phyloP scores from a whole-genome alignment of 2,888 invertebrate genomes.

The Xestia ashworthii region DNA sequence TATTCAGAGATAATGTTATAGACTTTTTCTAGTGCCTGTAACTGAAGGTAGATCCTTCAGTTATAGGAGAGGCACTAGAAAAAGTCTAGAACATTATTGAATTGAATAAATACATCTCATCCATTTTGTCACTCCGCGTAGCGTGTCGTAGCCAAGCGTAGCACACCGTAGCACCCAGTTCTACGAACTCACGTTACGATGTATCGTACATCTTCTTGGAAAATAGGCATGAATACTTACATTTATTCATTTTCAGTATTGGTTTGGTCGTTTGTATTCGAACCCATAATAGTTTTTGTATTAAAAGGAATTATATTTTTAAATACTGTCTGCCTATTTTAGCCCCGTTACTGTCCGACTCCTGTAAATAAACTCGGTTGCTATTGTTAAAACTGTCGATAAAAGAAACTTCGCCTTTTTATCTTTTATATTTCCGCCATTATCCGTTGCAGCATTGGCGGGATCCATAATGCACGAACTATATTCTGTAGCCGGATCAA shows the following conservation, averaged over 20 bases:
- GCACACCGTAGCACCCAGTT: slow-evolving; percentile 15
- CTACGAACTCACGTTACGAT: slow-evolving; percentile 17
- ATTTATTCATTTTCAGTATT: neutral
- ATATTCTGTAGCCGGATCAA: slow-evolving; percentile 28
- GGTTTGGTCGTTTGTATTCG: neutral
- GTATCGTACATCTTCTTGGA: neutral
- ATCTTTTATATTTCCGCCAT: slow-evolving; percentile 7
- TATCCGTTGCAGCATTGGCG: slow-evolving; percentile 2
- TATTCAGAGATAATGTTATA: neutral
- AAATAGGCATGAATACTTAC: neutral
- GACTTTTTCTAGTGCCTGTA: too few species aligned
- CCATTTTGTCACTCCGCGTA: neutral
- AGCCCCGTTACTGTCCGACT: neutral
- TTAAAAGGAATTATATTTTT: neutral
- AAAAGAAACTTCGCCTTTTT: slow-evolving; percentile 1
- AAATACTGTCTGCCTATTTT: neutral
- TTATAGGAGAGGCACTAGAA: neutral
- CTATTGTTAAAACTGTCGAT: slow-evolving; percentile 19
- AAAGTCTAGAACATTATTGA: neutral
- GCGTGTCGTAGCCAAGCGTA: slow-evolving; percentile 18
- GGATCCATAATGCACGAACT: slow-evolving; percentile 27
- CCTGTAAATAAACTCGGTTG: slow-evolving; percentile 1
- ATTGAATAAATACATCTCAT: too few species aligned
- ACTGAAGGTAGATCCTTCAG: too few species aligned
- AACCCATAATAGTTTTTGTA: neutral